phyloP scores from a whole-genome alignment of 2,113 vertebrate genomes.

The Oreamnos americanus region DNA sequence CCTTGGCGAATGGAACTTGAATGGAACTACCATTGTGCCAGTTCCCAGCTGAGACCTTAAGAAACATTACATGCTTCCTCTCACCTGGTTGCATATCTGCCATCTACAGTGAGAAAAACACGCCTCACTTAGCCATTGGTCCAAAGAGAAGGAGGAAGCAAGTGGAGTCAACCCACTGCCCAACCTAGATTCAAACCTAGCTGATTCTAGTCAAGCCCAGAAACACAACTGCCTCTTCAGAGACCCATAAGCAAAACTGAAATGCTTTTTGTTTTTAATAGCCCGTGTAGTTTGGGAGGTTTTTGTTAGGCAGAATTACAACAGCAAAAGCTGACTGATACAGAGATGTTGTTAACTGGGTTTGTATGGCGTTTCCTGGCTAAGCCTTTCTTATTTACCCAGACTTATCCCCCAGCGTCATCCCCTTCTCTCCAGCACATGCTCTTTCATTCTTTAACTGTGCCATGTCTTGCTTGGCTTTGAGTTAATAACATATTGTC shows the following conservation, averaged over 20 bases:
- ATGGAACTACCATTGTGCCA: background rate
- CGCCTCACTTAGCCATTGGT: background rate
- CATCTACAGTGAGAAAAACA: background rate
- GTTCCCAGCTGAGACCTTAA: background rate
- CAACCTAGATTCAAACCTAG: background rate
- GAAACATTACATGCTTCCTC: background rate
- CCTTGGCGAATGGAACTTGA: background rate
- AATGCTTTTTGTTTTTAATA: background rate
- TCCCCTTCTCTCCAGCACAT: background rate
- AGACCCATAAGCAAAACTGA: background rate
- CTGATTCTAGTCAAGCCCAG: background rate
- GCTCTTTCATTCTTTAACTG: background rate
- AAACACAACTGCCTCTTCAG: background rate
- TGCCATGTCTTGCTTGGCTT: background rate
- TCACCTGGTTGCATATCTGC: background rate
- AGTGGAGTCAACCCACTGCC: background rate
- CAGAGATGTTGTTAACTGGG: background rate
- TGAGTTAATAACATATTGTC: background rate
- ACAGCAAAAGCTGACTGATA: background rate
- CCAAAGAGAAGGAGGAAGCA: background rate
- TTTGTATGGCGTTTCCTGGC: background rate
- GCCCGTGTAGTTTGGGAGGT: background rate
- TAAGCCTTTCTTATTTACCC: background rate
- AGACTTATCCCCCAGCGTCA: fast-evolving
- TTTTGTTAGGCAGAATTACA: background rate